phyloP scores from a whole-genome alignment of 1,140 invertebrate species.

The Heliconius eleuchia region DNA sequence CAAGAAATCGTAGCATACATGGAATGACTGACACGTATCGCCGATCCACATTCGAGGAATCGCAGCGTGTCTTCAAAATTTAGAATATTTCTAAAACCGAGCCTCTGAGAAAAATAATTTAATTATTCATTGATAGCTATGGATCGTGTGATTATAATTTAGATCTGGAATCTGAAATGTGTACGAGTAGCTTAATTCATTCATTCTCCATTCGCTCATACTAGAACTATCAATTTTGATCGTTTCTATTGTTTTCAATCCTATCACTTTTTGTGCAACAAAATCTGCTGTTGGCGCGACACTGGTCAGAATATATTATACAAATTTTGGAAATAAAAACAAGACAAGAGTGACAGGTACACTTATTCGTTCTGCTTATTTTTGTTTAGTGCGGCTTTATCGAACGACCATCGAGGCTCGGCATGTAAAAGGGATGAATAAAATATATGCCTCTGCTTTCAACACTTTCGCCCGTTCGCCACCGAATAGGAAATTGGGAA shows the following conservation, averaged over 20 bases:
- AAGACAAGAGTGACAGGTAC: conserved; percentile 75
- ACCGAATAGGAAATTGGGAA: conserved; percentile 65
- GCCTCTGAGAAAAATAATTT: conserved; percentile 42
- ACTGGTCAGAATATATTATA: conserved; percentile 77
- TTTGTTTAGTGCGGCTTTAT: conserved; percentile 72
- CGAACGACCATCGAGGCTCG: conserved; percentile 65
- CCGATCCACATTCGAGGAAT: conserved; percentile 64
- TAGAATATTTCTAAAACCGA: conserved; percentile 51
- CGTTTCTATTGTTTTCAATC: conserved; percentile 29
- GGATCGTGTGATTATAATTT: neutral
- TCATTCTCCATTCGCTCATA: neutral
- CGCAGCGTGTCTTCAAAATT: conserved; percentile 53
- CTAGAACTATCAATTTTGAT: conserved; percentile 20
- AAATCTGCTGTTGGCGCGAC: conserved; percentile 63
- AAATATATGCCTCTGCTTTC: conserved; percentile 70
- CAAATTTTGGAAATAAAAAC: conserved; percentile 80
- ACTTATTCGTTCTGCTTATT: conserved; percentile 74
- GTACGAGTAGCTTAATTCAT: neutral
- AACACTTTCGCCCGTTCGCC: conserved; percentile 53
- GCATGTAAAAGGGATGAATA: conserved; percentile 70
- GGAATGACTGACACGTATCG: conserved; percentile 76
- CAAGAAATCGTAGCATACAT: conserved; percentile 72
- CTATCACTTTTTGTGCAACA: conserved; percentile 42
- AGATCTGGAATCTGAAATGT: neutral
- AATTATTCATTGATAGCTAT: conserved; percentile 27